Base-by-base conservation (phyloP, 2,797 vertebrate genomes). In the Scolopax bukidnonensis region DNA sequence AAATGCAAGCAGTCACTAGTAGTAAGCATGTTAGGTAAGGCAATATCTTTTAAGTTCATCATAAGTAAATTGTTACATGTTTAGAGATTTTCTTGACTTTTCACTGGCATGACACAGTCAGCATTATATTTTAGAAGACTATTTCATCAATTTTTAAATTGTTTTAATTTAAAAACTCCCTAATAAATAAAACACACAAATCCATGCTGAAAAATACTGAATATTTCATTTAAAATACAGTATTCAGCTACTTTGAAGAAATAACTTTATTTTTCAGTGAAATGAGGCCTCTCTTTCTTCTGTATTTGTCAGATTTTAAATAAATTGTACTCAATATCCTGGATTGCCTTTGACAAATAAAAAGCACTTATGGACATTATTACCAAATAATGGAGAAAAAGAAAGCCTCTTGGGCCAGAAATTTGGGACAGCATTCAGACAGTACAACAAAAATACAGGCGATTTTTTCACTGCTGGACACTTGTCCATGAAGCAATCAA, bases 191-290 rank as follows among this genome's bases (percentile, higher is more conserved):
- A 67, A 60, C 56, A 88, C 30, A 61, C 21, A 70, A 83, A 75
- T 60, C 30, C 21, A 76, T 76, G 45, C 25, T 68, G 41, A 61
- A 85, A n/a, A n/a, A 45, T 19, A 27, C 30, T 88, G 27, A 65
- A 76, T 75, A 80, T 38, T 67, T 43, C 7, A 68, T 69, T 73
- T 95, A 63, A 91, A 93, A 78, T 75, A 17, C 8, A 47, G 77
- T 51, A 27, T 92, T 71, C 74, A 54, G 12, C 16, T 93, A 73
- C 47, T 93, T 89, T 90, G 63, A 93, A 87, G 65, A 95, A 95
- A 87, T 64, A 68, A 38, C 41, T 33, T 88, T 89, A 36, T 84
- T 93, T 93, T 95, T 87, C 38, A 64, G 43, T 74, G 30, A 93
- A 92, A 88, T 25, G 9, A 82, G 19, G 20, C 28, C 20, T 73